These are phyloP conservation scores for Mesembrinibis cayennensis DNA, from an alignment of 2,113 vertebrate genomes.

Conservation along the genomic window DNA sequence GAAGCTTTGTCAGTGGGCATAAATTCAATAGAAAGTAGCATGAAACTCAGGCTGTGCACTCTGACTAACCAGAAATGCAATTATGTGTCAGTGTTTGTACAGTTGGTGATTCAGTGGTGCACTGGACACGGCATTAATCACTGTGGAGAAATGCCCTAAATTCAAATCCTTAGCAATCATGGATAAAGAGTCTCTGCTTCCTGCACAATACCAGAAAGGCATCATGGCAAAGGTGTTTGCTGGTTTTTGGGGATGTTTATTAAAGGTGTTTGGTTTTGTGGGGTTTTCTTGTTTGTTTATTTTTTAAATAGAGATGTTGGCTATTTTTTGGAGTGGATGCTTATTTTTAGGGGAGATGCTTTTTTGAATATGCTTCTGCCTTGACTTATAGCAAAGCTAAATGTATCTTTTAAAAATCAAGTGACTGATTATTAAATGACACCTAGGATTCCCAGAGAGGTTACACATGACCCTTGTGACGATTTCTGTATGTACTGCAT, in stretches of 20 bases:
- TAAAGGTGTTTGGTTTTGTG: neutral
- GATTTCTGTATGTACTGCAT: neutral
- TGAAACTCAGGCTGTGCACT: neutral
- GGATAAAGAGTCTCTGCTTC: neutral
- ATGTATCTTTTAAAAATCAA: neutral
- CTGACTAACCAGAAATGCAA: neutral
- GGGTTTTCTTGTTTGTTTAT: too few relatives aligned
- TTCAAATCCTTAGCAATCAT: neutral
- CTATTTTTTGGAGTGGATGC: fast-evolving
- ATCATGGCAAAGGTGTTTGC: neutral
- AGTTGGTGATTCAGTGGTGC: neutral
- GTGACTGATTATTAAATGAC: neutral
- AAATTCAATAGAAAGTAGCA: neutral
- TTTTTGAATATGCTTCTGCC: neutral
- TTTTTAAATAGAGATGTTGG: neutral
- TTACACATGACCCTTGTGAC: neutral
- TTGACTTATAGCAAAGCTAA: neutral
- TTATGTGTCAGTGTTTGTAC: neutral
- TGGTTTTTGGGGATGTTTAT: fast-evolving
- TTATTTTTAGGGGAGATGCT: neutral
- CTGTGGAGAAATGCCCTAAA: neutral
- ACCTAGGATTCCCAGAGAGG: neutral
- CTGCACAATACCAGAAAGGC: neutral
- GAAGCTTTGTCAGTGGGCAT: neutral
- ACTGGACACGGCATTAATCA: fast-evolving